Conservation (phyloP, 2,113 vertebrate genomes). For the Pyrgilauda ruficollis region DNA sequence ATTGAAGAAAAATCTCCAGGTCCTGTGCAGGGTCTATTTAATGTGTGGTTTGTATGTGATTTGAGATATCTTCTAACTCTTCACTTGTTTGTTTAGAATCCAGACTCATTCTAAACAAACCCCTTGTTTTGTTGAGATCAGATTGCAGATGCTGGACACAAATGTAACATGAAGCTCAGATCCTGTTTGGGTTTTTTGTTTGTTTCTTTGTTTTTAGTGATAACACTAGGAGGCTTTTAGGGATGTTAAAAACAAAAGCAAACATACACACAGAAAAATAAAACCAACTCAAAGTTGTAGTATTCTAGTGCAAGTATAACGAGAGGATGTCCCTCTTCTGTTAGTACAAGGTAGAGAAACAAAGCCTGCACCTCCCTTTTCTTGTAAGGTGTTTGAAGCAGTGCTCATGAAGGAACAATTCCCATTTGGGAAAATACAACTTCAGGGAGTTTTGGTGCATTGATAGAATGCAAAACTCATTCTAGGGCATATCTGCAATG, state of each 20-base stretch:
- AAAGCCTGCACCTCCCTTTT: neutral
- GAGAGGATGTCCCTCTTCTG: neutral
- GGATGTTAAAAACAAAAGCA: neutral
- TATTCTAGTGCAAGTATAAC: neutral
- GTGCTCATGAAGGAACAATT: neutral
- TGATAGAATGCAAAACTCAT: neutral
- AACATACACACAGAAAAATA: neutral
- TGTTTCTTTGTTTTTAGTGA: neutral
- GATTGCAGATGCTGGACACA: neutral
- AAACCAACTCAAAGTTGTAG: neutral
- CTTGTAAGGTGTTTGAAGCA: neutral
- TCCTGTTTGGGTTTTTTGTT: conserved; percentile 4
- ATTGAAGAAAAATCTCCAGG: neutral
- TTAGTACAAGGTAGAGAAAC: neutral
- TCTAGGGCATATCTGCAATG: neutral
- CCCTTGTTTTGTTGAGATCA: neutral
- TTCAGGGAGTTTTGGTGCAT: neutral
- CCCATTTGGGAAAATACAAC: neutral
- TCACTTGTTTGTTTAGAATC: conserved; percentile 12
- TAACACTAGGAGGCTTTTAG: neutral
- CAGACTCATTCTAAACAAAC: neutral
- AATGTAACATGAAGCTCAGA: neutral
- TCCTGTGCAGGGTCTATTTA: neutral
- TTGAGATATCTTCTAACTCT: neutral
- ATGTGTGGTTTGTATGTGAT: neutral